Conservation (phyloP, 2,888 invertebrate species). For the Drosophila kokeensis region DNA sequence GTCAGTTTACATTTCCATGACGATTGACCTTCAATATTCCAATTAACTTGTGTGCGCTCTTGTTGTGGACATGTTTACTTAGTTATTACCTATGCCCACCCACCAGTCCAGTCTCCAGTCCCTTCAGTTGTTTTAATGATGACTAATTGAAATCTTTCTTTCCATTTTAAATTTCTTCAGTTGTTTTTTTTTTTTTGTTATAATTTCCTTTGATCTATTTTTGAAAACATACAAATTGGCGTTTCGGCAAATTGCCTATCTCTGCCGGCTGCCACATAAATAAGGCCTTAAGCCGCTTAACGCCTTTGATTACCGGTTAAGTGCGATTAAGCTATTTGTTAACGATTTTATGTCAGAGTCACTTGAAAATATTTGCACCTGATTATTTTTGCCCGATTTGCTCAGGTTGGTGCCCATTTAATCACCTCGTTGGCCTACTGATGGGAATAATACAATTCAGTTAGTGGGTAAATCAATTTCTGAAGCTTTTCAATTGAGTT, state of each 20-base stretch:
- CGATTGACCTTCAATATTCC: not conserved
- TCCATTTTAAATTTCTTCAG: not conserved
- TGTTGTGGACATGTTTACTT: not conserved
- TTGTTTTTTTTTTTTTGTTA: not conserved
- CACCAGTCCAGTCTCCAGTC: too few relatives aligned
- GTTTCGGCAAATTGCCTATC: not conserved
- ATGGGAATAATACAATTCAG: constrained; percentile 7
- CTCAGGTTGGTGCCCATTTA: constrained; percentile 6
- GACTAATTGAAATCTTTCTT: not conserved
- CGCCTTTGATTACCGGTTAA: constrained; percentile 38
- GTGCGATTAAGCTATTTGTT: constrained; percentile 36
- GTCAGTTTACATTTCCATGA: not conserved
- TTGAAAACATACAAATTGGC: not conserved
- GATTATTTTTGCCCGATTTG: constrained; percentile 14
- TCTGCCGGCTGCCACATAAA: constrained; percentile 3
- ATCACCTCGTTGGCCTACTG: constrained; percentile 15
- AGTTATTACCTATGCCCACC: not conserved
- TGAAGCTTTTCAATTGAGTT: constrained; percentile 1
- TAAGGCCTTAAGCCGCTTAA: constrained; percentile 35
- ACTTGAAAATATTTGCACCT: constrained; percentile 48
- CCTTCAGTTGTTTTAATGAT: not conserved
- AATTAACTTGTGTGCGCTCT: not conserved
- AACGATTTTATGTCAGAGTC: constrained; percentile 44
- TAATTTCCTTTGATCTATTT: not conserved
- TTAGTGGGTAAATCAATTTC: constrained; percentile 32